Percentiles rank a stretch among this genome's conserved stretches.
Conservation (phyloP, 2,888 invertebrate species). For the Antheraea yamamai region DNA sequence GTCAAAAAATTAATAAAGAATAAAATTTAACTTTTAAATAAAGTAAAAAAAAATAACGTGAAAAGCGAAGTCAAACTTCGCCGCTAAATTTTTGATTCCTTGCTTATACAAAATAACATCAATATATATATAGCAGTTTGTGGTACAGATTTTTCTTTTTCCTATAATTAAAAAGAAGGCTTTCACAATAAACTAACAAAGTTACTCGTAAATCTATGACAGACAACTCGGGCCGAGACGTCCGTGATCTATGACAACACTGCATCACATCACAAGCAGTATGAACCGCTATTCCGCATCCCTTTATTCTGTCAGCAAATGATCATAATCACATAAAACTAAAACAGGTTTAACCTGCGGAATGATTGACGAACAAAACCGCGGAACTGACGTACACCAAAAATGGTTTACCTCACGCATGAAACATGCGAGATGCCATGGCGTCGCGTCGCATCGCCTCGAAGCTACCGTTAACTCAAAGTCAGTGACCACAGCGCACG, state of each 20-base stretch:
- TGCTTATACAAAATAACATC: background rate
- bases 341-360: conserved; percentile 7
- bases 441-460: conserved; percentile 30
- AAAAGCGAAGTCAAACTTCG: no score
- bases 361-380: conserved; percentile 14
- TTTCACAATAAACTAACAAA: background rate
- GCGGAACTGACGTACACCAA: conserved; percentile 3
- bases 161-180: background rate
- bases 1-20: no score
- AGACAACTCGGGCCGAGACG: background rate
- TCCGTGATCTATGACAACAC: background rate
- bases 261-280: background rate
- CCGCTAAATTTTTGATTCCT: background rate
- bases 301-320: conserved; percentile 12
- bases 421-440: conserved; percentile 7
- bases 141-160: background rate
- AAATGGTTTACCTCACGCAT: conserved; percentile 13
- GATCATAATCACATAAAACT: conserved; percentile 8
- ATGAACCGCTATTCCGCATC: background rate
- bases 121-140: background rate
- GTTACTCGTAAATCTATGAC: background rate
- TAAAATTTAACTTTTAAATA: no score
- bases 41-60: no score
- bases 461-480: conserved; percentile 59
- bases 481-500: conserved; percentile 65